Evolutionary conservation across 2,113 vertebrate genomes (phyloP), one percentile per base, ranked within the genome.

Genomic region (Empidonax traillii): DNA sequence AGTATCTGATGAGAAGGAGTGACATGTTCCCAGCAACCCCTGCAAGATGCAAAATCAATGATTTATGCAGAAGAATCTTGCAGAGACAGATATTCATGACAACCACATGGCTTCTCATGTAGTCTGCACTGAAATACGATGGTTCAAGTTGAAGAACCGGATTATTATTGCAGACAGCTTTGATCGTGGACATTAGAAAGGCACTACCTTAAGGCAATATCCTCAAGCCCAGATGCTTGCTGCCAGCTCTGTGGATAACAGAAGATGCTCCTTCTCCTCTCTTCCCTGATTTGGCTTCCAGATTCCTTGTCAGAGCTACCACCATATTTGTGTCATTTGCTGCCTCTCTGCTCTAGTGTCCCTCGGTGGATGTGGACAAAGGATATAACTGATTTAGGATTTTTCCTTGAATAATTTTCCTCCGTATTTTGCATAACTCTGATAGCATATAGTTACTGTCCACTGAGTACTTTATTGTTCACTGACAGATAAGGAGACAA

Each of bases 1-100:
- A 92, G 73, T 58, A 89, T 77, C 44, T 89, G 62, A 72, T 73
- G 62, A 88, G 66, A 83, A 77, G 63, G 43, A 89, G 17, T 88
- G 72, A 83, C 21, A 31, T 15, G 18, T 58, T 94, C 63, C 22
- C 91, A 92, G 72, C n/a, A 94, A 77, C 8, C 41, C 25, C 28
- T 94, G 63, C 53, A 86, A 90, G 86, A 80, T 33, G 25, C 35
- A 72, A 91, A 93, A 79, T 14, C 85, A 66, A 66, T 62, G 56
- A 77, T 78, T 85, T 75, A 82, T 85, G 47, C 43, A 71, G 67
- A 96, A 82, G 28, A 68, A 85, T 65, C 23, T 92, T 69, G 33
- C 33, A 92, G 47, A 78, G 37, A 59, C n/a, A 79, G 56, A 82
- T 62, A 87, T 43, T 92, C 73, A 21, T 43, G 71, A 94, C 65